Percentiles rank a stretch among this genome's conserved stretches.
These are phyloP conservation scores for Nematostella vectensis DNA, from an alignment of 92 coral and sea anemone species.

Conservation along the genomic window DNA sequence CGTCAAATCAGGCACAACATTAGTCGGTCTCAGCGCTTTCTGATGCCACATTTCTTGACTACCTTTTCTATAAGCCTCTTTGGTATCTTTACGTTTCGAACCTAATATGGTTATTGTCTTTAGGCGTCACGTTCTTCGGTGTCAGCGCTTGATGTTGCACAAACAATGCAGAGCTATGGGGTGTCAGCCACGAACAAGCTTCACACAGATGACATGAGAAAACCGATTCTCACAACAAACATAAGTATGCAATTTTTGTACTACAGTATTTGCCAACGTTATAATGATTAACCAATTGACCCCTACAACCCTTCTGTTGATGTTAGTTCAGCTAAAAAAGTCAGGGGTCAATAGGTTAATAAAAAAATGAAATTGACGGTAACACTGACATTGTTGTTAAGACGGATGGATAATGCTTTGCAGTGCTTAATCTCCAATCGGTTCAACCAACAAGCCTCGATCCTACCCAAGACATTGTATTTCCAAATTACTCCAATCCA, in stretches of 20 bases:
- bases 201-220: conserved; percentile 32
- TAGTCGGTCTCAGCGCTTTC: too few relatives aligned
- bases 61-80: too few relatives aligned
- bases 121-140: neutral
- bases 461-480: conserved; percentile 46
- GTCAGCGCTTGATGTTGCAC: conserved; percentile 53
- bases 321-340: too few relatives aligned
- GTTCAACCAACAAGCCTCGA: conserved; percentile 38
- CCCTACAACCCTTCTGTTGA: too few relatives aligned
- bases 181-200: conserved; percentile 55
- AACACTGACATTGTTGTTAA: neutral
- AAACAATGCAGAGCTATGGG: conserved; percentile 37
- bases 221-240: conserved; percentile 81
- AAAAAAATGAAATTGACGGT: too few relatives aligned
- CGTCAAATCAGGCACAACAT: too few relatives aligned
- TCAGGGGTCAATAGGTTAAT: too few relatives aligned
- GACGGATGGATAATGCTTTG: conserved; percentile 2
- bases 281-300: neutral
- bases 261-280: too few relatives aligned
- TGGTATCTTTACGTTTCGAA: too few relatives aligned
- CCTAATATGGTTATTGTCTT: too few relatives aligned
- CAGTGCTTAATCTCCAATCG: conserved; percentile 52
- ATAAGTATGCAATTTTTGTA: conserved; percentile 75
- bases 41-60: too few relatives aligned
- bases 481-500: conserved; percentile 82